A percentile compares a stretch with the other conserved stretches of the same genome.
These are phyloP conservation scores for Pterocles burchelli DNA, from an alignment of 2,113 vertebrate genomes.

Conservation along the genomic window DNA sequence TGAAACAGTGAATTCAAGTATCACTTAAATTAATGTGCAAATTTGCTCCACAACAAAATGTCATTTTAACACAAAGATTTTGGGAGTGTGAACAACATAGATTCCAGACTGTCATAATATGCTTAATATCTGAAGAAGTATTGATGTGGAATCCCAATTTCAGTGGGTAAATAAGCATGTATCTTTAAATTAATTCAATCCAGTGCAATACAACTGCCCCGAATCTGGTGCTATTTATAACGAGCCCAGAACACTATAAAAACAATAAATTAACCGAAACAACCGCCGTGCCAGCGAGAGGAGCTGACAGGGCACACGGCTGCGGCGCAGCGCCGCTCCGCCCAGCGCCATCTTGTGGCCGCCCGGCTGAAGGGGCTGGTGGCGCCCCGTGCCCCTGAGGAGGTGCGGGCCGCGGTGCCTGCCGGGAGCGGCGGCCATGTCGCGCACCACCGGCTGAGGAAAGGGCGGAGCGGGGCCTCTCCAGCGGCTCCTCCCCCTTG, in stretches of 20 bases:
- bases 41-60: not conserved
- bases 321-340: not conserved
- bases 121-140: not conserved
- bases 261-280: not conserved
- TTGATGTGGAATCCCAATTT: not conserved
- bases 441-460: not conserved
- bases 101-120: not conserved
- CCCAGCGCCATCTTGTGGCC: slow-evolving; percentile 46
- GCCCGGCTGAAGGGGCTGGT: not conserved
- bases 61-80: not conserved
- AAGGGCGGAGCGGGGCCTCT: accelerated
- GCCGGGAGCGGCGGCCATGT: slow-evolving; percentile 57
- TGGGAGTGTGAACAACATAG: not conserved
- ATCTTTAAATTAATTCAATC: not conserved
- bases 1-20: not conserved
- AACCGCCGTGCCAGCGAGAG: not conserved
- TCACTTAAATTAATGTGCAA: not conserved
- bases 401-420: not conserved
- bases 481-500: accelerated
- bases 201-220: no score
- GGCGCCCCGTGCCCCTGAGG: not conserved
- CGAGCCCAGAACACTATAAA: not conserved
- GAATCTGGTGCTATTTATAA: not conserved
- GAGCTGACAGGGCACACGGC: not conserved
- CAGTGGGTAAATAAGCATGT: not conserved